Base-by-base conservation (phyloP, 2,113 vertebrate genomes). In the Quiscalus mexicanus region DNA sequence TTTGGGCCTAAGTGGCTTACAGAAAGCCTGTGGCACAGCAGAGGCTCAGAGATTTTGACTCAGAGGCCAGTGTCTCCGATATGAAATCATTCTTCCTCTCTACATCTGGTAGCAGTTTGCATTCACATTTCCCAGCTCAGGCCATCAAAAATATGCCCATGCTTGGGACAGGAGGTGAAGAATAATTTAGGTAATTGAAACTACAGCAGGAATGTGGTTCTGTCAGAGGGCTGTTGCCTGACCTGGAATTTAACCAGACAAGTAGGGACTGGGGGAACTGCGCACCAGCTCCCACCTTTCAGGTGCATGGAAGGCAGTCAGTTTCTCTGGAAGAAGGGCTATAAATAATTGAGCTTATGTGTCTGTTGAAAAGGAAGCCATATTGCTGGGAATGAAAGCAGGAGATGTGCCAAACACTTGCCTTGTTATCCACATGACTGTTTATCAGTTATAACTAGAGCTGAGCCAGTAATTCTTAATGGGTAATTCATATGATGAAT, bases 171-270 rank as follows among this genome's bases (percentile, higher is more conserved):
- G 85, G 95, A 94, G 92, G 82, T 94, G 95, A 96, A 94, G 95
- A 96, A 96, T 96, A 96, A 96, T 96, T 95, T 96, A 95, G 87
- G 90, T 96, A 96, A 96, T 96, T 97, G 95, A 96, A 97, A 91
- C 91, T 97, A 76, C 95, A 95, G 86, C 84, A 95, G 87, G 95
- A 96, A 97, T 96, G 95, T 88, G 90, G 89, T 94, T 95, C 94
- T 95, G 93, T 96, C 91, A 95, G 89, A 95, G 84, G 53, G 89
- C 80, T 95, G 71, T 83, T 93, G 93, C 87, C 82, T 96, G 95
- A 92, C 68, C 95, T 96, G 95, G 95, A 95, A 96, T 97, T 97
- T 94, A 96, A 96, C 78, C 91, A 96, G 94, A 95, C 94, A 97
- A 96, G 93, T 41, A 91, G 80, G 89, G 84, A 86, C 53, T 52